These are phyloP conservation scores for Clarias batrachus DNA, from an alignment of 2,113 vertebrate species.

Conservation along the genomic window DNA sequence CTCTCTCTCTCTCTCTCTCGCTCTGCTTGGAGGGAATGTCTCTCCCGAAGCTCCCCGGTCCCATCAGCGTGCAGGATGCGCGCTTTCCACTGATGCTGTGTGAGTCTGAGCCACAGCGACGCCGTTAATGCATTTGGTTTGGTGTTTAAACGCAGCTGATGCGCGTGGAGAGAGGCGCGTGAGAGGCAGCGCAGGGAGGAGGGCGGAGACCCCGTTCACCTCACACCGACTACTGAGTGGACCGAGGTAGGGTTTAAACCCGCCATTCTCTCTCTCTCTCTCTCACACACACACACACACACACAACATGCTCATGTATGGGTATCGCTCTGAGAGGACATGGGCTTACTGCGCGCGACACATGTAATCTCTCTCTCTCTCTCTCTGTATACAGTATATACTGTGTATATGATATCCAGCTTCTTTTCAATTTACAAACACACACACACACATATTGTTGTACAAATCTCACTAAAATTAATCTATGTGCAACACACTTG, in stretches of 20 bases:
- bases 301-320: background rate
- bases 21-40: constrained; percentile 36
- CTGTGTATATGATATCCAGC: background rate
- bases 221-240: constrained; percentile 73
- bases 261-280: constrained; percentile 10
- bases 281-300: background rate
- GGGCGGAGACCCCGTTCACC: constrained; percentile 65
- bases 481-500: too few relatives aligned
- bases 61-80: constrained; percentile 13
- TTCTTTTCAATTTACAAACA: too few relatives aligned
- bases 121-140: constrained; percentile 2
- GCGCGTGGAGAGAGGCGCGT: constrained; percentile 67
- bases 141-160: constrained; percentile 41
- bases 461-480: too few relatives aligned
- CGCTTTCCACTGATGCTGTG: background rate
- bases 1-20: constrained; percentile 55
- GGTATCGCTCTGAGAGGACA: background rate
- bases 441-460: too few relatives aligned
- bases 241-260: constrained; percentile 66
- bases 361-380: background rate
- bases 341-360: background rate
- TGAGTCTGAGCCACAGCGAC: background rate
- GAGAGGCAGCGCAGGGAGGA: constrained; percentile 69
- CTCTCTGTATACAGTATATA: background rate
- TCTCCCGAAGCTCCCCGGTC: background rate